Conservation (phyloP, 2,113 vertebrate genomes). For the Thalassarche chlororhynchos region DNA sequence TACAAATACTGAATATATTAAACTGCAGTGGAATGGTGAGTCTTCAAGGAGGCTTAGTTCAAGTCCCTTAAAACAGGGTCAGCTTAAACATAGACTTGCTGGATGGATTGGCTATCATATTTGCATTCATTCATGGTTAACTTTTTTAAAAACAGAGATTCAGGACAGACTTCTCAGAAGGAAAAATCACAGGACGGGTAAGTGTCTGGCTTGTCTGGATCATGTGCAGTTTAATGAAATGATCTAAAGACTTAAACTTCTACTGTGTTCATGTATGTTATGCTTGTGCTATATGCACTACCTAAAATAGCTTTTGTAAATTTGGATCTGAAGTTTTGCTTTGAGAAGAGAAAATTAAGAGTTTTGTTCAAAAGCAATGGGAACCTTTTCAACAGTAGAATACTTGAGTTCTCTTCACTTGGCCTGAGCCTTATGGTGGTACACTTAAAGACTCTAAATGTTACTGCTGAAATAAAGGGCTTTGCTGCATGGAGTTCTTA, state of each 20-base stretch:
- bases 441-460: background rate
- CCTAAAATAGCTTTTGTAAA: background rate
- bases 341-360: background rate
- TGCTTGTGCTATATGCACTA: background rate
- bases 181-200: constrained; percentile 97
- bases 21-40: background rate
- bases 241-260: background rate
- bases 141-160: constrained; percentile 85
- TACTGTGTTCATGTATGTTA: background rate
- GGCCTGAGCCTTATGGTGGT: background rate
- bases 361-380: background rate
- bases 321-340: background rate
- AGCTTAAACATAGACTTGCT: background rate
- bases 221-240: background rate
- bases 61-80: background rate
- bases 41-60: background rate
- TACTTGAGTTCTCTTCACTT: background rate
- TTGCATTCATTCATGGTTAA: background rate
- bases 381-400: background rate
- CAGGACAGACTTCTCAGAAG: constrained; percentile 98
- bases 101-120: background rate
- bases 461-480: background rate
- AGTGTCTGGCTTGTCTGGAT: constrained; percentile 69
- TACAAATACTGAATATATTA: background rate
- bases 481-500: background rate